Base-by-base conservation (phyloP, 2,888 invertebrate genomes). In the Polydrusus tereticollis region DNA sequence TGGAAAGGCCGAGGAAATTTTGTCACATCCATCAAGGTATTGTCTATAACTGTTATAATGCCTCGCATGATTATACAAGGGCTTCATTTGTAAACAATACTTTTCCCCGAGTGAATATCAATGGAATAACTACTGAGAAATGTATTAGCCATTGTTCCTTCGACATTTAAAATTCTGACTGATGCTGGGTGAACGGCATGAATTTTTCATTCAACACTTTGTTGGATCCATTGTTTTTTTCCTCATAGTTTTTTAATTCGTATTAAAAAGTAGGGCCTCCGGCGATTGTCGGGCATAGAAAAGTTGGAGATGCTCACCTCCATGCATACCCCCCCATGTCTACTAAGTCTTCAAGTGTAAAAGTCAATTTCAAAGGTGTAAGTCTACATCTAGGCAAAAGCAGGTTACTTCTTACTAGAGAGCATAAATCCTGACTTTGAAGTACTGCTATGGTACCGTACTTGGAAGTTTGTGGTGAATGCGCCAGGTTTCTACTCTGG, bases 1-100 rank as follows among this genome's bases (percentile, higher is more conserved):
- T 81, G 80, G 74, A 79, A 81, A 81, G 81, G 80, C 80, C 80
- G 77, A n/a, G n/a, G 69, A 66, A 80, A 81, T 81, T 76, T 76
- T 77, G 60, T 78, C 80, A 80, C 78, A 79, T 77, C 75, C 71
- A 75, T 64, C 66, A 73, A 72, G 74, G 14, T 65, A 65, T 69
- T 69, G 73, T 69, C 68, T 73, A 68, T 73, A 73, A 73, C 73
- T 60, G 73, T 73, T 73, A 41, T 62, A 29, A 47, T 23, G 47
- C 47, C 16, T 63, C 36, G 20, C 43, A 67, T 62, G 63, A 58
- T 58, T 66, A 66, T 66, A 21, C 66, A 47, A 47, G 20, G 57
- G 16, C 23, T 45, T 67, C 33, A 73, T 73, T 73, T 73, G 69
- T 69, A 73, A 69, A 73, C 73, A 73, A 70, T 70, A 58, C 69